Percentiles rank a stretch among this genome's conserved stretches.
These are phyloP conservation scores for Crotalus horridus DNA, from an alignment of 2,113 vertebrate species.

Conservation along the genomic window DNA sequence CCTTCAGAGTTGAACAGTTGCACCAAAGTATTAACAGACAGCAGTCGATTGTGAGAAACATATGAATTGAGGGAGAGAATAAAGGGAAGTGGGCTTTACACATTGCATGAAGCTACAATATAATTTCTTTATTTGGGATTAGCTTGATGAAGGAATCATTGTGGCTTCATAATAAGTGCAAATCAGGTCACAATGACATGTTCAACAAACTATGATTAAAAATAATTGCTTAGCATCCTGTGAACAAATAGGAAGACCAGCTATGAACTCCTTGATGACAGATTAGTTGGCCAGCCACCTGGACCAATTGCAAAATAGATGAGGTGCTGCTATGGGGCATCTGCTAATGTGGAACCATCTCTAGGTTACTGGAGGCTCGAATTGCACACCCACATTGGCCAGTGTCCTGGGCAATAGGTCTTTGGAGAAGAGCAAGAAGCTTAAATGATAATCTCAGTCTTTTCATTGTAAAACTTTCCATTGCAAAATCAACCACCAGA, in stretches of 20 bases:
- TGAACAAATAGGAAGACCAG: background rate
- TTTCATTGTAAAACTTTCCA: background rate
- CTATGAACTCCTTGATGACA: background rate
- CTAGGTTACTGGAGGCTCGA: background rate
- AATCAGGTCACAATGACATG: background rate
- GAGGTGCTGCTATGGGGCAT: background rate
- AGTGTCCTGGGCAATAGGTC: background rate
- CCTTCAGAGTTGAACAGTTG: background rate
- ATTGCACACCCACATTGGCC: background rate
- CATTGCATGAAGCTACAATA: background rate
- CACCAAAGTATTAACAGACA: background rate
- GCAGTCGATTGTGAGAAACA: background rate
- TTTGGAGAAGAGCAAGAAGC: background rate
- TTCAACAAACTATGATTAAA: background rate
- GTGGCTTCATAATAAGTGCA: background rate
- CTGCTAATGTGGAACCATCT: background rate
- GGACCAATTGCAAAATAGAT: background rate
- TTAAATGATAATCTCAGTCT: background rate
- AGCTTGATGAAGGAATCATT: background rate
- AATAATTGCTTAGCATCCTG: background rate
- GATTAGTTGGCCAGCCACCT: background rate
- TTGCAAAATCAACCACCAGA: background rate
- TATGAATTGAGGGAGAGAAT: background rate
- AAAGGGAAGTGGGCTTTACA: background rate
- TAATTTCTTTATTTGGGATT: background rate